These are phyloP conservation scores for Sandelia bainsii DNA, from an alignment of 2,797 vertebrate species.

Conservation along the genomic window DNA sequence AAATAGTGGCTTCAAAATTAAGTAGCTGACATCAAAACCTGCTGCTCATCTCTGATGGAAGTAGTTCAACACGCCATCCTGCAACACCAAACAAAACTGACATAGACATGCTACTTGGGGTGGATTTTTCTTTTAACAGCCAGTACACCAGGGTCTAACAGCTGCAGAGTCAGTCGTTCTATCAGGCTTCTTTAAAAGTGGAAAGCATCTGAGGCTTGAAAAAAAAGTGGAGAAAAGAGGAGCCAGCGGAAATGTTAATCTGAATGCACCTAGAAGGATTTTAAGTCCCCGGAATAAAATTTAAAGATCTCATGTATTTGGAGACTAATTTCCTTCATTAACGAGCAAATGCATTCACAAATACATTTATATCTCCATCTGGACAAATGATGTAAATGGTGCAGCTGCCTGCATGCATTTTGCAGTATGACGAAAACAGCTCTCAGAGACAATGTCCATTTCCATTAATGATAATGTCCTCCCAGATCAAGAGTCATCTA, in stretches of 20 bases:
- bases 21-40: background rate
- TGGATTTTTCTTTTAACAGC: slow-evolving; percentile 31
- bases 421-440: background rate
- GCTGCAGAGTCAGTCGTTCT: slow-evolving; percentile 4
- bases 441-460: background rate
- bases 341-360: slow-evolving; percentile 1
- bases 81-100: background rate
- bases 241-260: slow-evolving; percentile 13
- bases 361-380: background rate
- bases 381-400: background rate
- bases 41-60: background rate
- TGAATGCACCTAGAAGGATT: background rate
- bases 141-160: background rate
- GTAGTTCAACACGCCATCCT: background rate
- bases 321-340: background rate
- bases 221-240: slow-evolving; percentile 18
- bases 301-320: background rate
- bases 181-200: background rate
- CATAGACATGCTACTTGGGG: slow-evolving; percentile 8
- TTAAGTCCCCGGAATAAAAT: background rate
- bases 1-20: background rate
- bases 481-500: background rate
- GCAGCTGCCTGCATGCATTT: background rate
- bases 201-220: background rate
- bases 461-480: slow-evolving; percentile 3